phyloP scores from a whole-genome alignment of 1,140 invertebrate genomes.

The Diplogasteroides magnus region DNA sequence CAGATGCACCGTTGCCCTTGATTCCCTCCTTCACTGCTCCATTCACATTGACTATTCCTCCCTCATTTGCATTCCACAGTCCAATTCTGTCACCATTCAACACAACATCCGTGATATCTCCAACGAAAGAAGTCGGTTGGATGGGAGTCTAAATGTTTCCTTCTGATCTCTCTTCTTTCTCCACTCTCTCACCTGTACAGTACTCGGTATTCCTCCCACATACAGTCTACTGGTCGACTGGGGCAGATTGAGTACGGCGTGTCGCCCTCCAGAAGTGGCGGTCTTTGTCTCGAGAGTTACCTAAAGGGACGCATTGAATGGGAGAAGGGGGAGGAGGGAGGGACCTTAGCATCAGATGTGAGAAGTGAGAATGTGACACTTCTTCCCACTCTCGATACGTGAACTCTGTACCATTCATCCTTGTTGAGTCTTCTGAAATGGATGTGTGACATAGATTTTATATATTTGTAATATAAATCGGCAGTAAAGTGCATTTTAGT shows the following conservation, averaged over 20 bases:
- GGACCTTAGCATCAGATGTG: constrained; percentile 64
- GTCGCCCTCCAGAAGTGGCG: constrained; percentile 63
- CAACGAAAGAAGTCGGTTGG: constrained; percentile 71
- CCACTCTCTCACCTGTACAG: constrained; percentile 39
- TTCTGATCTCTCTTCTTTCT: background rate
- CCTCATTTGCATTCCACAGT: constrained; percentile 82
- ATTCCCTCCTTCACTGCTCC: constrained; percentile 65
- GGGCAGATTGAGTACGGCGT: constrained; percentile 80
- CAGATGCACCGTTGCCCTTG: constrained; percentile 1
- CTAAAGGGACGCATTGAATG: constrained; percentile 47
- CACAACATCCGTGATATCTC: constrained; percentile 79
- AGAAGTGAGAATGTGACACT: constrained; percentile 67
- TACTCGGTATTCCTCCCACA: constrained; percentile 76
- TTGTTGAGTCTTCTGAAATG: constrained; percentile 62
- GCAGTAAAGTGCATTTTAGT: no score
- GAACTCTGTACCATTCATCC: constrained; percentile 77
- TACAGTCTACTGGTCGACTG: constrained; percentile 77
- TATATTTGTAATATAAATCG: no score
- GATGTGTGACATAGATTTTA: constrained; percentile 2
- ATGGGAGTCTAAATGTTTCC: constrained; percentile 65
- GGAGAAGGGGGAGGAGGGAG: constrained; percentile 35
- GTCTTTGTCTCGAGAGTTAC: constrained; percentile 22
- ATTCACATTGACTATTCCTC: constrained; percentile 70
- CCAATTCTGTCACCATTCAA: constrained; percentile 82
- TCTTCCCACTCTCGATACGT: constrained; percentile 78